These are phyloP conservation scores for Halocynthia aurantium DNA, from an alignment of 23 tunicate genomes.

Conservation along the genomic window DNA sequence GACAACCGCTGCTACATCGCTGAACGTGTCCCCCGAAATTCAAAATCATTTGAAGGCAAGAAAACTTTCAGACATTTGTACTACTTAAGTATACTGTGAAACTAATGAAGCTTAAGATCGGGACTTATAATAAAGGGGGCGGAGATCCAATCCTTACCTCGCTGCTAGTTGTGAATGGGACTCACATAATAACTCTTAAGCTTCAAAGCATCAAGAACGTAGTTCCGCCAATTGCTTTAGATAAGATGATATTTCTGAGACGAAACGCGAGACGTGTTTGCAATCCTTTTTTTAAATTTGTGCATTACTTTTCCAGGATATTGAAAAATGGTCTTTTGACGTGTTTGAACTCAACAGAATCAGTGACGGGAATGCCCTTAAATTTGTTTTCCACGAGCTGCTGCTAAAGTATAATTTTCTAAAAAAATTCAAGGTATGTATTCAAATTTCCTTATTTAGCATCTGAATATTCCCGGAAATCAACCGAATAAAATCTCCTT, in stretches of 20 bases:
- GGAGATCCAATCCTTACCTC: no score
- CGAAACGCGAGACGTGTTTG: no score
- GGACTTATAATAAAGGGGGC: no score
- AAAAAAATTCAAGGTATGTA: slow-evolving; percentile 55
- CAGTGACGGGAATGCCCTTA: slow-evolving; percentile 64
- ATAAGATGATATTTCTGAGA: no score
- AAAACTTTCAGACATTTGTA: not conserved
- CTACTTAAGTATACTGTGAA: not conserved
- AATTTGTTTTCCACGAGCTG: slow-evolving; percentile 54
- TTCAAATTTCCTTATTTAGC: not conserved
- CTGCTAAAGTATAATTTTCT: slow-evolving; percentile 72
- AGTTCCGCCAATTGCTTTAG: no score
- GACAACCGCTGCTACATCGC: slow-evolving; percentile 13
- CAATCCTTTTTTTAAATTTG: no score
- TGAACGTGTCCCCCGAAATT: slow-evolving; percentile 38
- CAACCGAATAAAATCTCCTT: no score
- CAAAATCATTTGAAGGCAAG: slow-evolving; percentile 15
- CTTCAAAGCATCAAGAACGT: no score
- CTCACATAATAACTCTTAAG: no score
- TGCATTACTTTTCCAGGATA: slow-evolving; percentile 18
- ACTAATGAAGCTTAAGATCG: no score
- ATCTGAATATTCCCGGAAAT: no score
- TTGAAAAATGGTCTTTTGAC: slow-evolving; percentile 77
- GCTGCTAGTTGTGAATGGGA: no score
- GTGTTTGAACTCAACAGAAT: slow-evolving; percentile 66